Evolutionary conservation across 2,113 vertebrate species (phyloP).

Genomic region (Steatornis caripensis): DNA sequence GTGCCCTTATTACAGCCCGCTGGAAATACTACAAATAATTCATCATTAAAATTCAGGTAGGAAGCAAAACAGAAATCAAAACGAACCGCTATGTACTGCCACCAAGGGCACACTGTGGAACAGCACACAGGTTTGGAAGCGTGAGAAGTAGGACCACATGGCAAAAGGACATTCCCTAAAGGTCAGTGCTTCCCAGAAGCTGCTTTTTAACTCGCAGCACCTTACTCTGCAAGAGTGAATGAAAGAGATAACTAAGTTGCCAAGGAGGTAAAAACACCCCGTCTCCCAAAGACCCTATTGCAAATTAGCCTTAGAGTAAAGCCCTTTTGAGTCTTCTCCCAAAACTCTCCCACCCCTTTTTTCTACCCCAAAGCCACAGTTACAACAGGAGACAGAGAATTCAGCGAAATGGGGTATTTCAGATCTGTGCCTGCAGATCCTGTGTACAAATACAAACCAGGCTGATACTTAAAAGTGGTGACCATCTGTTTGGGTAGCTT

Average conservation of each 20-base stretch:
- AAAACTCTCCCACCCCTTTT: neutral
- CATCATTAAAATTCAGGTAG: neutral
- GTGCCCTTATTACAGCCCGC: neutral
- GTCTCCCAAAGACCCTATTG: rapidly evolving
- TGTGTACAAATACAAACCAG: neutral
- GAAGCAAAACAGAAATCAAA: neutral
- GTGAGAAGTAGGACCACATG: rapidly evolving
- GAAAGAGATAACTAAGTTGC: neutral
- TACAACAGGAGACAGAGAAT: neutral
- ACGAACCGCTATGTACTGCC: neutral
- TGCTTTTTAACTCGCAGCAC: neutral
- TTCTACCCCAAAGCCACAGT: neutral
- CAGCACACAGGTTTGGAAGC: neutral
- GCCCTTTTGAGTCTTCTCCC: neutral
- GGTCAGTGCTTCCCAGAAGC: neutral
- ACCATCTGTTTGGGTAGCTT: slow-evolving; percentile 33
- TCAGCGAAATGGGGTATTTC: rapidly evolving
- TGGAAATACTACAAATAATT: neutral
- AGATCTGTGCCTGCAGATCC: neutral
- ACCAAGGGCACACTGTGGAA: neutral
- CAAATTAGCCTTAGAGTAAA: neutral
- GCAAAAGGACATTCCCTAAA: neutral
- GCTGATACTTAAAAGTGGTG: neutral
- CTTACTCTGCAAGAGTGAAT: neutral
- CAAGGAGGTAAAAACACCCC: neutral